Evolutionary conservation across 2,888 invertebrate species (phyloP).

Genomic region (Falcaria lacertinaria): DNA sequence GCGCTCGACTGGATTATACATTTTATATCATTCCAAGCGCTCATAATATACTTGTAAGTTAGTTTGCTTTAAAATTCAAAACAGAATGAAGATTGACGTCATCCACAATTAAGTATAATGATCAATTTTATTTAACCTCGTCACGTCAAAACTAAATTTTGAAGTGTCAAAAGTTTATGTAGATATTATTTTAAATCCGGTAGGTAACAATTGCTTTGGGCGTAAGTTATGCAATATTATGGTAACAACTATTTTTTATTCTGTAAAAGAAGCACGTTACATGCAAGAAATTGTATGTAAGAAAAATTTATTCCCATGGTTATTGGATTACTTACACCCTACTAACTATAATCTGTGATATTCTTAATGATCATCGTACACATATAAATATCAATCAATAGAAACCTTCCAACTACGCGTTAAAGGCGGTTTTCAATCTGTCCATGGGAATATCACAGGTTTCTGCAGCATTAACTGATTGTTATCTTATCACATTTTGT

Average conservation of each 20-base stretch:
- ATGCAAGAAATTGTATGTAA: neutral
- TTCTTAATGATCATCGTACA: constrained; percentile 19
- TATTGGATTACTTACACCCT: constrained; percentile 34
- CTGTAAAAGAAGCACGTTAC: neutral
- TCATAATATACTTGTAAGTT: too few relatives aligned
- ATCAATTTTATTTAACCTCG: too few relatives aligned
- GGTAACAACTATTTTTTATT: neutral
- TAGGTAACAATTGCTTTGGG: neutral
- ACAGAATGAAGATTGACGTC: too few relatives aligned
- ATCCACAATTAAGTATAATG: too few relatives aligned
- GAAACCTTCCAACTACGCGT: constrained; percentile 16
- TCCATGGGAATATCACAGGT: constrained; percentile 39
- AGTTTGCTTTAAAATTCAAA: too few relatives aligned
- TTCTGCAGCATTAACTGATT: constrained; percentile 37
- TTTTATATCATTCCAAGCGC: too few relatives aligned
- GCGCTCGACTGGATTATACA: constrained; percentile 15
- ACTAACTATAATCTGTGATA: constrained; percentile 41
- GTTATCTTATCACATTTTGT: constrained; percentile 34
- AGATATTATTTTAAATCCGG: too few relatives aligned
- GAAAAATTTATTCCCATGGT: neutral
- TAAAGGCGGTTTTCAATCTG: constrained; percentile 13
- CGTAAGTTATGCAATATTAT: neutral
- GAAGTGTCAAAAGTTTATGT: too few relatives aligned
- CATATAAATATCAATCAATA: constrained; percentile 11
- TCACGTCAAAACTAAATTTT: too few relatives aligned